A percentile compares a stretch with the other conserved stretches of the same genome.
phyloP scores from a whole-genome alignment of 2,797 vertebrate genomes.

The Lacerta agilis region DNA sequence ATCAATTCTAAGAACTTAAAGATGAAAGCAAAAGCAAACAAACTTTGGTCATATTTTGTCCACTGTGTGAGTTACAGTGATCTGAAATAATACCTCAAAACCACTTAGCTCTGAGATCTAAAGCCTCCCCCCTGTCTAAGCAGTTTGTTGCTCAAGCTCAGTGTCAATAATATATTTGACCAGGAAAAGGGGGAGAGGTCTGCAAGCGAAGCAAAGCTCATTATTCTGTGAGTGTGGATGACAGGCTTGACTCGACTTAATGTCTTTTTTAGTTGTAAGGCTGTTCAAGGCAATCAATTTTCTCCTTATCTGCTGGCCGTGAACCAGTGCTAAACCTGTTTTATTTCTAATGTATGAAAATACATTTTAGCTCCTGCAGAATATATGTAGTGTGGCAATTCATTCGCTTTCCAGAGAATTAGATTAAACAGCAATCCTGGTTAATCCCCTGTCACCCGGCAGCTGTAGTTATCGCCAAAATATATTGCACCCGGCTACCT shows the following conservation, averaged over 20 bases:
- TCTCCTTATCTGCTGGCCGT: background rate
- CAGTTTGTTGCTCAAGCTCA: background rate
- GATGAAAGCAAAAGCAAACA: no score
- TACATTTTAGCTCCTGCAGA: background rate
- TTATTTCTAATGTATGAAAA: background rate
- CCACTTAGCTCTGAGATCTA: background rate
- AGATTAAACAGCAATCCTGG: background rate
- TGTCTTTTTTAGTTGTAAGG: background rate
- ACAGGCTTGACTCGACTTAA: background rate
- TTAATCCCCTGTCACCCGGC: slow-evolving; percentile 7
- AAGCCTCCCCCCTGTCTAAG: background rate
- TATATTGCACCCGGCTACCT: slow-evolving; percentile 10
- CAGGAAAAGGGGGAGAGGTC: background rate
- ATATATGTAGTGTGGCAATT: background rate
- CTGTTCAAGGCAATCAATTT: background rate
- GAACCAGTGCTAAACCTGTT: background rate
- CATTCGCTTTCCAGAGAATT: slow-evolving; percentile 15
- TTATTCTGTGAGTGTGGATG: background rate
- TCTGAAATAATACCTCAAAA: background rate
- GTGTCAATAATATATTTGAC: background rate
- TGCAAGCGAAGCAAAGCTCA: background rate
- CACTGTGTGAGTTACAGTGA: background rate
- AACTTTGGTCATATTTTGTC: background rate
- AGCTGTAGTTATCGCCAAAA: slow-evolving; percentile 35
- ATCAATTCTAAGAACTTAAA: background rate